phyloP scores from a whole-genome alignment of 2,113 vertebrate genomes.

The Ophthalmolycus amberensis region DNA sequence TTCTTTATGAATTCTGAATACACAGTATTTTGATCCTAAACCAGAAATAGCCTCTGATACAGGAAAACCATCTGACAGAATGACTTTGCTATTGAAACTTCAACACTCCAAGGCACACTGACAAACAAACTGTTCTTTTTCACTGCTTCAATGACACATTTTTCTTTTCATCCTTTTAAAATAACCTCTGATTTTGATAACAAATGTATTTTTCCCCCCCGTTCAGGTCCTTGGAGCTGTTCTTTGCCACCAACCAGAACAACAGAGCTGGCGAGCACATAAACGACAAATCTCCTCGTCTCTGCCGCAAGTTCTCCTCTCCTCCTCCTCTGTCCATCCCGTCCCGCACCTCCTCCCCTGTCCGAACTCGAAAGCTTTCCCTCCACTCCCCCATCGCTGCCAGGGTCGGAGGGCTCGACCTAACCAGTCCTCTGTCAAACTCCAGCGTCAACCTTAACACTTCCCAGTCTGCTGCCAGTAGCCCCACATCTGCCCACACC shows the following conservation, averaged over 20 bases:
- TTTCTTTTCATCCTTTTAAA: slow-evolving; percentile 14
- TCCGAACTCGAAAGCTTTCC: slow-evolving; percentile 92
- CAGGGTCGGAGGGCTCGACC: slow-evolving; percentile 89
- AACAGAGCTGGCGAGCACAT: slow-evolving; percentile 86
- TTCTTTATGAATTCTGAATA: neutral
- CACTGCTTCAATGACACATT: neutral
- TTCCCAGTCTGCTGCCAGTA: slow-evolving; percentile 87
- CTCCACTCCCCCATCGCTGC: slow-evolving; percentile 91
- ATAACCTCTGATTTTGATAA: slow-evolving; percentile 23
- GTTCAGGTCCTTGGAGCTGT: slow-evolving; percentile 94
- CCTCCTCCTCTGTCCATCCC: slow-evolving; percentile 92
- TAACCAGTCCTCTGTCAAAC: slow-evolving; percentile 83
- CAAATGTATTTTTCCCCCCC: neutral
- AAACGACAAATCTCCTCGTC: slow-evolving; percentile 93
- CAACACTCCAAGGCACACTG: neutral
- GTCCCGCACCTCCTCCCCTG: slow-evolving; percentile 92
- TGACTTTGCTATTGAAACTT: neutral
- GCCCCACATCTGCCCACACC: slow-evolving; percentile 86
- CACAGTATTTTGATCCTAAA: slow-evolving; percentile 12
- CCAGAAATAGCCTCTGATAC: neutral
- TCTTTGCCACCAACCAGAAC: slow-evolving; percentile 95
- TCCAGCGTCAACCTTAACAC: slow-evolving; percentile 79
- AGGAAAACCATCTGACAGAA: neutral
- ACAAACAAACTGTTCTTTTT: slow-evolving; percentile 1
- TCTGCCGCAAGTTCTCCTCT: slow-evolving; percentile 96